Evolutionary conservation across 2,113 vertebrate genomes (phyloP).

Genomic region (Periophthalmus modestus): DNA sequence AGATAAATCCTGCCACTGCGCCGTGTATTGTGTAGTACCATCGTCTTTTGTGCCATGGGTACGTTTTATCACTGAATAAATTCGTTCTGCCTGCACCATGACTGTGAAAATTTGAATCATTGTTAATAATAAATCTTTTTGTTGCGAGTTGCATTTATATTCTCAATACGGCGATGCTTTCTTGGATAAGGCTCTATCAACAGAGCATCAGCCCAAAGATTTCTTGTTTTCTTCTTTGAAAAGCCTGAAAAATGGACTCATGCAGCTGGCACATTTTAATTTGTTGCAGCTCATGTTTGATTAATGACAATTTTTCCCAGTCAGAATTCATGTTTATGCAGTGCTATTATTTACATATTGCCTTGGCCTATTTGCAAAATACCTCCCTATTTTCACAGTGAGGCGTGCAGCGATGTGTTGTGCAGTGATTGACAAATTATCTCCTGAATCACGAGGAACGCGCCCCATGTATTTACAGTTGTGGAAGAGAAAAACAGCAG

Average conservation of each 20-base stretch:
- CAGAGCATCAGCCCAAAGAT: slow-evolving; percentile 52
- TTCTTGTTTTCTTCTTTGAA: slow-evolving; percentile 46
- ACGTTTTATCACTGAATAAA: slow-evolving; percentile 53
- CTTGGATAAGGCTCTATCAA: slow-evolving; percentile 57
- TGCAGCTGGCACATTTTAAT: slow-evolving; percentile 69
- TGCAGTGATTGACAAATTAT: slow-evolving; percentile 56
- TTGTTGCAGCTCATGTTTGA: slow-evolving; percentile 70
- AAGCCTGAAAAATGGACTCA: slow-evolving; percentile 46
- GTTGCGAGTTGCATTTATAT: slow-evolving; percentile 52
- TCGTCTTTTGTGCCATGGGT: slow-evolving; percentile 35
- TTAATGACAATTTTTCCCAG: slow-evolving; percentile 65
- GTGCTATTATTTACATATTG: slow-evolving; percentile 63
- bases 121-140: slow-evolving; percentile 59
- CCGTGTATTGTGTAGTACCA: slow-evolving; percentile 30
- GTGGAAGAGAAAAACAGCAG: slow-evolving; percentile 1
- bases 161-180: slow-evolving; percentile 43
- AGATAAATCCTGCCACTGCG: slow-evolving; percentile 46
- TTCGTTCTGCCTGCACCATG: slow-evolving; percentile 37
- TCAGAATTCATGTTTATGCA: slow-evolving; percentile 62
- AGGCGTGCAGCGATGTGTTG: slow-evolving; percentile 41
- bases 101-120: slow-evolving; percentile 48
- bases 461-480: slow-evolving; percentile 2
- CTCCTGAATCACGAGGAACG: slow-evolving; percentile 19
- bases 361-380: slow-evolving; percentile 60
- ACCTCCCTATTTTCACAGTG: slow-evolving; percentile 50